These are phyloP conservation scores for Hippoglossus hippoglossus DNA, from an alignment of 2,797 vertebrate genomes.

Conservation along the genomic window DNA sequence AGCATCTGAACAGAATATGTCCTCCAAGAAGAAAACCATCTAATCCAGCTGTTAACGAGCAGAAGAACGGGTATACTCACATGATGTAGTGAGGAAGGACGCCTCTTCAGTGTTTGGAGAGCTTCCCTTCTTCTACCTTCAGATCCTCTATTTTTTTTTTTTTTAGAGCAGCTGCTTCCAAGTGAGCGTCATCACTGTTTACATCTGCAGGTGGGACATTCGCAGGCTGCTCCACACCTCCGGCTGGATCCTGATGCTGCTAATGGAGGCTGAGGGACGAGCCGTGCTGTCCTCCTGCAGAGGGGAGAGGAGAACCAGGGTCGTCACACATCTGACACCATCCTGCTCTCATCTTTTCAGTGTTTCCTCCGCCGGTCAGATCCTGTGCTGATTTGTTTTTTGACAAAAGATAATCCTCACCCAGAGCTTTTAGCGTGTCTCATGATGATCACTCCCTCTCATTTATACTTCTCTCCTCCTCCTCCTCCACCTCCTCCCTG, in stretches of 20 bases:
- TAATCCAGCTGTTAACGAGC: neutral
- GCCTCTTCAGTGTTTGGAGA: slow-evolving; percentile 22
- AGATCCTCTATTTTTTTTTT: slow-evolving; percentile 12
- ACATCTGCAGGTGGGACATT: slow-evolving; percentile 48
- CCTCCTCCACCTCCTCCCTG: slow-evolving; percentile 35
- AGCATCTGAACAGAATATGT: neutral
- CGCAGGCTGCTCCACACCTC: slow-evolving; percentile 2
- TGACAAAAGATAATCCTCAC: slow-evolving; percentile 47
- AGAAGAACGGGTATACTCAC: slow-evolving; percentile 50
- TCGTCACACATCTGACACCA: slow-evolving; percentile 28
- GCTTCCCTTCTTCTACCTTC: slow-evolving; percentile 4
- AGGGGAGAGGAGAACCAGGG: slow-evolving; percentile 25
- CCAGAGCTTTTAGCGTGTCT: slow-evolving; percentile 31
- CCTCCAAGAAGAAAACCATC: neutral
- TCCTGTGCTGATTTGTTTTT: slow-evolving; percentile 31
- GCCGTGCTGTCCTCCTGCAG: slow-evolving; percentile 23
- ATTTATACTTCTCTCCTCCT: slow-evolving; percentile 19
- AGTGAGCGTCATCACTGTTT: slow-evolving; percentile 51
- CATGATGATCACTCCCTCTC: slow-evolving; percentile 31
- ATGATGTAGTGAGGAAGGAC: slow-evolving; percentile 17
- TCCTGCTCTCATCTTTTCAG: slow-evolving; percentile 38
- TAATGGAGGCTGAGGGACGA: slow-evolving; percentile 26
- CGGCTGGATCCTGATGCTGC: slow-evolving; percentile 15
- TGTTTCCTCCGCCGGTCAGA: slow-evolving; percentile 1
- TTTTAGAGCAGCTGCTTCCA: slow-evolving; percentile 37